Evolutionary conservation across 2,797 vertebrate genomes (phyloP).

Genomic region (Hafferia zeledoni): DNA sequence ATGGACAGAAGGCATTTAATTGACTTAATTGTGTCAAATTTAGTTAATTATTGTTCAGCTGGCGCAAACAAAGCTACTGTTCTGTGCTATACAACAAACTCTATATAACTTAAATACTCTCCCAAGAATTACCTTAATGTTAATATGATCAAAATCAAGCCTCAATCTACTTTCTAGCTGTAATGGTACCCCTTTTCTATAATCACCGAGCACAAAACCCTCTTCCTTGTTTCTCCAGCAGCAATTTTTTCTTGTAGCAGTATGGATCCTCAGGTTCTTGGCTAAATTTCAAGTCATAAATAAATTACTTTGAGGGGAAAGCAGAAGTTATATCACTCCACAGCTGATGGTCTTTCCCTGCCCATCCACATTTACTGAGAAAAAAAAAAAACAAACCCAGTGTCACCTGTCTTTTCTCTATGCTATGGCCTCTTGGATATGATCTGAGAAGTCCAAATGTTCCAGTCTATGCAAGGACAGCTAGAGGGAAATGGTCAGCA

Average conservation of each 20-base stretch:
- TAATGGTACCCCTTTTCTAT: background rate
- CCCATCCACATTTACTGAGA: background rate
- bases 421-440: background rate
- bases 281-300: background rate
- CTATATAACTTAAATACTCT: background rate
- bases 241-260: background rate
- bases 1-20: background rate
- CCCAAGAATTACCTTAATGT: background rate
- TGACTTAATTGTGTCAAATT: background rate
- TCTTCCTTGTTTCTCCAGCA: background rate
- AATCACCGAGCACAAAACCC: background rate
- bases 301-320: background rate
- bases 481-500: background rate
- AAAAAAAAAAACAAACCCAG: background rate
- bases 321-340: background rate
- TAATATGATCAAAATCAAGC: background rate
- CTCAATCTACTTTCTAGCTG: background rate
- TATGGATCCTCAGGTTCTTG: background rate
- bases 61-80: background rate
- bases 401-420: background rate
- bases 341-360: background rate
- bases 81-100: background rate
- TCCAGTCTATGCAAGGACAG: background rate
- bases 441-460: background rate
- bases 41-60: conserved; percentile 10